A percentile compares a stretch with the other conserved stretches of the same genome.
Evolutionary conservation across 2,113 vertebrate species (phyloP).

Genomic region (Uria aalge): DNA sequence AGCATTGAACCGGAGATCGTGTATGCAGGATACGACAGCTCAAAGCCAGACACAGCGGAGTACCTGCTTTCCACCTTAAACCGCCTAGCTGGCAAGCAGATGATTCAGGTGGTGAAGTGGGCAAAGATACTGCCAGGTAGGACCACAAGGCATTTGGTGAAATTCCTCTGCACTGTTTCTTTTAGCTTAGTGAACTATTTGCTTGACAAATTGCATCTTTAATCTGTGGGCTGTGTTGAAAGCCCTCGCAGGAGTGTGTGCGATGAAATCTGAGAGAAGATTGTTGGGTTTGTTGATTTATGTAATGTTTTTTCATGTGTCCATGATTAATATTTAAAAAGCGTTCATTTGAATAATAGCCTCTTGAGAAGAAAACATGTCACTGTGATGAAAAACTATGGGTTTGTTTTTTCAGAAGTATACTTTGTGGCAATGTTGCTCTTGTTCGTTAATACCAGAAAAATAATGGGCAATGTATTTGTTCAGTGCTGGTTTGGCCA

Average conservation of each 20-base stretch:
- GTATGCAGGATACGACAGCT: constrained; percentile 91
- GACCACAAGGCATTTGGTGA: not conserved
- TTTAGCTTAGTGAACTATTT: not conserved
- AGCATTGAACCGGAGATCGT: constrained; percentile 95
- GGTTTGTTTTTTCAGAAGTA: not conserved
- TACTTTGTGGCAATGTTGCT: not conserved
- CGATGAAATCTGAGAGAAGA: not conserved
- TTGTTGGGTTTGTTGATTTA: not conserved
- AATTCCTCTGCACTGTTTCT: not conserved
- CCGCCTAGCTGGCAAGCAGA: constrained; percentile 96
- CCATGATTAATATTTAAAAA: not conserved
- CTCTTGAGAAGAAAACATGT: not conserved
- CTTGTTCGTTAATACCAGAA: not conserved
- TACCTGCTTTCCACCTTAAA: constrained; percentile 97
- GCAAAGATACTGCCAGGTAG: constrained; percentile 99
- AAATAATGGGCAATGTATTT: not conserved
- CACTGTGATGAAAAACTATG: not conserved
- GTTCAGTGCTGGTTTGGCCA: not conserved
- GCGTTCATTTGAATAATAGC: not conserved
- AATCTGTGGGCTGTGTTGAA: not conserved
- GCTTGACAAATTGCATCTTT: not conserved
- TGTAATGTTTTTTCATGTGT: not conserved
- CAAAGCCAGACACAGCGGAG: constrained; percentile 90
- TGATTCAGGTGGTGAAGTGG: constrained; percentile 99
- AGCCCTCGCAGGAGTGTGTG: accelerated